Base-by-base conservation (phyloP, 2,888 invertebrate species). In the Agrenia bidenticulata region DNA sequence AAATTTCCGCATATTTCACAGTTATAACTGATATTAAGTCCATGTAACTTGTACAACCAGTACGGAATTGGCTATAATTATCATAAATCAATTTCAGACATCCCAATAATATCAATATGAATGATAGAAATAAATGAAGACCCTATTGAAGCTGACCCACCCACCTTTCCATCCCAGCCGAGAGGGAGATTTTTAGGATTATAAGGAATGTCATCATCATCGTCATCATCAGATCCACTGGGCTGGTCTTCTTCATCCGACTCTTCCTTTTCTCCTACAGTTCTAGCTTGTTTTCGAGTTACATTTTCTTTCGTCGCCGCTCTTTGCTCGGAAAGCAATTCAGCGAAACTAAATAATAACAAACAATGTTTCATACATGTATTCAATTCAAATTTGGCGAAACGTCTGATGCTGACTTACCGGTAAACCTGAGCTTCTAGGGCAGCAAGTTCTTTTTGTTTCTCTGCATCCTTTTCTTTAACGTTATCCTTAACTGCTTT, bases 1-100 rank as follows among this genome's bases (percentile, higher is more conserved):
- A 90, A 95, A 82, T 99, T 99, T 24, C 99, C 99, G 80, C 99
- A 99, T 73, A 99, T 99, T 81, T 99, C 99, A 80, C 99, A 99
- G 66, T 92, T 94, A 81, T 98, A 99, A 79, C 94, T 96, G 70
- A 99, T 96, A 80, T 99, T 99, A 11, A 99, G 84, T 0, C 99
- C 99, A 79, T 99, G 99, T 5, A 99, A 83, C 80, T 99, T 99
- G 83, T 99, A 99, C 62, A 99, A 81, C 98, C 98, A 98, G 81
- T 98, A 98, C 0, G 98, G 97, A 67, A 85, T 85, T 5, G 85
- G 85, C 81, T 84, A 79, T 79, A 80, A 81, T 11, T 37, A 37
- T 53, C 66, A 56, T 65, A 56, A 5, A 41, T 17, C n/a, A n/a
- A n/a, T n/a, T n/a, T n/a, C n/a, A n/a, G n/a, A n/a, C n/a, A n/a